Evolutionary conservation across 2,888 invertebrate genomes (phyloP).

Genomic region (Molorchus minor): DNA sequence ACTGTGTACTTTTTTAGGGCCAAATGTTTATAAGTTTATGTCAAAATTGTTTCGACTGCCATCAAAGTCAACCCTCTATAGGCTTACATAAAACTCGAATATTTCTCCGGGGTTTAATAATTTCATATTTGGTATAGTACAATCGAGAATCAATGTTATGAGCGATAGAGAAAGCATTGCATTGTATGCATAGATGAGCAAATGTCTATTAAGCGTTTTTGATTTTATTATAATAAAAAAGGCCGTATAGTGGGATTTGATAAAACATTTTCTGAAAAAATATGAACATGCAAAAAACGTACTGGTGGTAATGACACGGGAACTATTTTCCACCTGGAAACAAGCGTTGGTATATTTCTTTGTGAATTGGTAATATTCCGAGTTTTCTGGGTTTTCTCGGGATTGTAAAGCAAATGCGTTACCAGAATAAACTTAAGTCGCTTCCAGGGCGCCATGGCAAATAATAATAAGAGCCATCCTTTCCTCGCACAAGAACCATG

Average conservation of each 20-base stretch:
- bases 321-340: constrained; percentile 19
- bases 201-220: constrained; percentile 19
- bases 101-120: constrained; percentile 5
- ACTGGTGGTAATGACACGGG: constrained; percentile 20
- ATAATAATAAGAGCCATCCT: too few relatives aligned
- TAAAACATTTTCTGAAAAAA: neutral
- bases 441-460: too few relatives aligned
- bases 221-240: constrained; percentile 16
- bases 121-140: neutral
- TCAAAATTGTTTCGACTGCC: constrained; percentile 6
- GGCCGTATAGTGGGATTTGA: constrained; percentile 23
- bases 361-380: too few relatives aligned
- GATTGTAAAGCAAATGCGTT: too few relatives aligned
- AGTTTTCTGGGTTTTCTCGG: too few relatives aligned
- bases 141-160: constrained; percentile 20
- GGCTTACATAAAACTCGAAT: constrained; percentile 7
- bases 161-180: constrained; percentile 10
- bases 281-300: constrained; percentile 16
- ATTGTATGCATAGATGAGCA: constrained; percentile 18
- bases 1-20: constrained; percentile 2
- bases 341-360: constrained; percentile 32
- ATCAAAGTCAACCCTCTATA: constrained; percentile 3
- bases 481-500: too few relatives aligned
- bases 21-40: constrained; percentile 16
- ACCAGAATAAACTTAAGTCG: too few relatives aligned